Evolutionary conservation across 2,797 vertebrate species (phyloP).

Genomic region (Pteronotus mesoamericanus): DNA sequence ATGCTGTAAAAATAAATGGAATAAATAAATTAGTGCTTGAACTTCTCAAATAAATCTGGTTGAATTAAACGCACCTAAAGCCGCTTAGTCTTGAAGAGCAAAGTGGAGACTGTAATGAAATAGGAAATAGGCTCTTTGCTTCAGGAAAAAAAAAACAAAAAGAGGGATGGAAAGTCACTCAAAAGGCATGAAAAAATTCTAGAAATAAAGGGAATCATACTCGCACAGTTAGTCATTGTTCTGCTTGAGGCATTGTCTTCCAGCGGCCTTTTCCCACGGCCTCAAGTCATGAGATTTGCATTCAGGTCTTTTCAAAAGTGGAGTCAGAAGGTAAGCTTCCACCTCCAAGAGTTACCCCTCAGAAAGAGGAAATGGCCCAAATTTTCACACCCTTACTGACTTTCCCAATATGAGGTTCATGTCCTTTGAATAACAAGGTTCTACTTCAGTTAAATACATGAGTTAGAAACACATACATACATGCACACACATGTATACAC

Average conservation of each 20-base stretch:
- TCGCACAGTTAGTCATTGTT: not conserved
- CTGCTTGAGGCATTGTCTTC: not conserved
- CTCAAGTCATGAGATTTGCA: not conserved
- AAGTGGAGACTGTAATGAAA: slow-evolving; percentile 36
- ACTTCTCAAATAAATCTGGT: slow-evolving; percentile 46
- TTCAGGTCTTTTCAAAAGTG: not conserved
- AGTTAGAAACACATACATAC: not conserved
- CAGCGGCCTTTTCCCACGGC: not conserved
- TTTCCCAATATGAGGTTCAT: not conserved
- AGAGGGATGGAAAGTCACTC: not conserved
- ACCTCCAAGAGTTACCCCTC: not conserved
- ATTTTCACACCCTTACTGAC: not conserved
- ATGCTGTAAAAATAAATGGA: slow-evolving; percentile 61
- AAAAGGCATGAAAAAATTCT: not conserved
- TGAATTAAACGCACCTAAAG: slow-evolving; percentile 45
- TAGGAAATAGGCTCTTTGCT: slow-evolving; percentile 1
- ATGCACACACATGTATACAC: not conserved
- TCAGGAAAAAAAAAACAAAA: not conserved
- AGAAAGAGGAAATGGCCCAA: not conserved
- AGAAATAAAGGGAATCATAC: not conserved
- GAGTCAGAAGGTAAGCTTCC: not conserved
- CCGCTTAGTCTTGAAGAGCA: not conserved
- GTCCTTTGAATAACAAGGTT: not conserved
- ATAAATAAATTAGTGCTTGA: slow-evolving; percentile 61
- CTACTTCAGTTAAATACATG: not conserved